These are phyloP conservation scores for Chrysochloris asiatica DNA, from an alignment of 2,113 vertebrate genomes.

Conservation along the genomic window DNA sequence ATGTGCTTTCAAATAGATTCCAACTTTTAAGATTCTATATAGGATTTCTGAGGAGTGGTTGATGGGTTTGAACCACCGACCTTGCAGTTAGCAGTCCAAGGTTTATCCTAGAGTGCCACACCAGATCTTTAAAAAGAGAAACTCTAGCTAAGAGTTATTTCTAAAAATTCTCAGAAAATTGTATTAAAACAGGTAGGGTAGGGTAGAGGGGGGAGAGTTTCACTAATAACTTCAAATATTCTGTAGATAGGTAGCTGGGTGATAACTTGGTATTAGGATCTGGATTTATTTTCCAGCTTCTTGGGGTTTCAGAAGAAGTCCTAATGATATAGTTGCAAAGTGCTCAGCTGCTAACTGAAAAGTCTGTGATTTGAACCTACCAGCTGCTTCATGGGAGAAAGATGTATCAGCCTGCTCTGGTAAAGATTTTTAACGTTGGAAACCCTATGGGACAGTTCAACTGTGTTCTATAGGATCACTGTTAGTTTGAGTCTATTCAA, in stretches of 20 bases:
- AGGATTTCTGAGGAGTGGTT: no score
- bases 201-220: background rate
- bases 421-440: background rate
- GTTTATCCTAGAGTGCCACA: no score
- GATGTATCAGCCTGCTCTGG: background rate
- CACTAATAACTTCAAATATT: background rate
- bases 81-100: no score
- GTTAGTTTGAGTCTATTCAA: background rate
- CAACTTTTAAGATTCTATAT: no score
- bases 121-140: slow-evolving; percentile 32
- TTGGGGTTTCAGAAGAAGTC: background rate
- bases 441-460: background rate
- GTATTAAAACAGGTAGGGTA: background rate
- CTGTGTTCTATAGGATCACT: background rate
- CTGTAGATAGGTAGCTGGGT: background rate
- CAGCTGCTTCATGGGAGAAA: background rate
- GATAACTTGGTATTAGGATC: background rate
- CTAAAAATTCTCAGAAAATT: slow-evolving; percentile 43
- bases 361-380: background rate
- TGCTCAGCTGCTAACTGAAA: background rate
- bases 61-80: no score
- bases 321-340: background rate
- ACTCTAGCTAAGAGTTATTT: slow-evolving; percentile 34
- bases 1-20: no score
- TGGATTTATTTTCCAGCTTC: background rate